Evolutionary conservation across 2,888 invertebrate genomes (phyloP), one percentile per base, ranked within the genome.

Genomic region (Diaperis boleti): DNA sequence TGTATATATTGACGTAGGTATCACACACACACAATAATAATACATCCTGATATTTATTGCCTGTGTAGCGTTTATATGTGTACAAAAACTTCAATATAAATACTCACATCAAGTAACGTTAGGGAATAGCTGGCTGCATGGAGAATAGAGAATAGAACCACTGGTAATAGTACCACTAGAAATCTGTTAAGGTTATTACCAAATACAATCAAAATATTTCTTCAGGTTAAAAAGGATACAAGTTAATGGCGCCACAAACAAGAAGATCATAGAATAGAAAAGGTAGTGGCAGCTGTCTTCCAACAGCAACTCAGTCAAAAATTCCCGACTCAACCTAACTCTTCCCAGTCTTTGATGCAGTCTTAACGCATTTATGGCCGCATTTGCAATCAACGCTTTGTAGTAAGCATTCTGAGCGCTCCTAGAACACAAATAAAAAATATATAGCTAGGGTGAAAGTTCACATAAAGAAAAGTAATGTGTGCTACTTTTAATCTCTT

Each of bases 201-300:
- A 4, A 20, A 20, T 20, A n/a, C n/a, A n/a, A n/a, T n/a, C n/a
- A n/a, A n/a, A n/a, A n/a, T n/a, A n/a, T n/a, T n/a, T n/a, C n/a
- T n/a, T n/a, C n/a, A n/a, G n/a, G 6, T 45, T 8, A 35, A 35
- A 87, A 91, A 90, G 90, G 90, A 90, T 93, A 95, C 95, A 85
- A 69, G 96, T 89, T 52, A 95, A 89, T 17, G 98, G 96, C 59
- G 91, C 85, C 26, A 92, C 92, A 81, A 93, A 95, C 76, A 98
- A 87, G 82, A 99, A 99, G 77, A 98, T 94, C 72, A 97, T 83
- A 41, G 96, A 95, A 82, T 92, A 99, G 83, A 98, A 90, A 69
- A 99, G 85, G 78, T 99, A 99, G 81, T 99, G 99, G 67, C 95
- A 96, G 73, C 96, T 96, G 83, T 95, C 95, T 82, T 99, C 98